Conservation (phyloP, 2,113 vertebrate genomes). For the Amphiprion ocellaris region DNA sequence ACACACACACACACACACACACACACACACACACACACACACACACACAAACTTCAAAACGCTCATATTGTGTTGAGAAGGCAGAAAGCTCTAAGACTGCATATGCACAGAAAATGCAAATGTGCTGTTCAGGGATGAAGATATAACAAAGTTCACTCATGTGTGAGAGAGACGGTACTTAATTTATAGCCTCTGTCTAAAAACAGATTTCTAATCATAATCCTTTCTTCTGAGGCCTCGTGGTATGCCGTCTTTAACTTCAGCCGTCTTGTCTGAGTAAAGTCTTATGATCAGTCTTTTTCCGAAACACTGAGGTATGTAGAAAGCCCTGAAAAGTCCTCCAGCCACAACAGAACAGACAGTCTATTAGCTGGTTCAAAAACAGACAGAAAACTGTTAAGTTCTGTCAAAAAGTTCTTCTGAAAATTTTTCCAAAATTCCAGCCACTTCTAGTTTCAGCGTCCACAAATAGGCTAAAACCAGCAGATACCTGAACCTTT, state of each 20-base stretch:
- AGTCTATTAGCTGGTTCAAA: too few species aligned
- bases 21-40: not conserved
- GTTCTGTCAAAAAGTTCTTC: too few species aligned
- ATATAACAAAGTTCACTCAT: not conserved
- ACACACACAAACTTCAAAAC: not conserved
- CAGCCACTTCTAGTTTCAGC: too few species aligned
- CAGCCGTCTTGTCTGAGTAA: not conserved
- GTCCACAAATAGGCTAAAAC: too few species aligned
- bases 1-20: not conserved
- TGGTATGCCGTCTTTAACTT: not conserved
- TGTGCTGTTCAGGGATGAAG: not conserved
- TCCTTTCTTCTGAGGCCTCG: not conserved
- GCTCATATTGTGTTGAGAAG: not conserved
- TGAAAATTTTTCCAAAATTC: too few species aligned
- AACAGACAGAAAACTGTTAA: too few species aligned
- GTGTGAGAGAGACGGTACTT: not conserved
- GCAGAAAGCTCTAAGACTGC: not conserved
- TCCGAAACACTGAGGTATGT: not conserved
- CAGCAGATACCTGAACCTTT: too few species aligned
- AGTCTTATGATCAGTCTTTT: not conserved
- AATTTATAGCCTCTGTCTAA: not conserved
- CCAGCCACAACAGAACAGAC: too few species aligned
- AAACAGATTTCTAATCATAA: not conserved
- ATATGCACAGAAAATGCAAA: not conserved
- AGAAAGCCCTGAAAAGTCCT: too few species aligned